These are phyloP conservation scores for Hyperopisus bebe DNA, from an alignment of 2,113 vertebrate genomes.

Conservation along the genomic window DNA sequence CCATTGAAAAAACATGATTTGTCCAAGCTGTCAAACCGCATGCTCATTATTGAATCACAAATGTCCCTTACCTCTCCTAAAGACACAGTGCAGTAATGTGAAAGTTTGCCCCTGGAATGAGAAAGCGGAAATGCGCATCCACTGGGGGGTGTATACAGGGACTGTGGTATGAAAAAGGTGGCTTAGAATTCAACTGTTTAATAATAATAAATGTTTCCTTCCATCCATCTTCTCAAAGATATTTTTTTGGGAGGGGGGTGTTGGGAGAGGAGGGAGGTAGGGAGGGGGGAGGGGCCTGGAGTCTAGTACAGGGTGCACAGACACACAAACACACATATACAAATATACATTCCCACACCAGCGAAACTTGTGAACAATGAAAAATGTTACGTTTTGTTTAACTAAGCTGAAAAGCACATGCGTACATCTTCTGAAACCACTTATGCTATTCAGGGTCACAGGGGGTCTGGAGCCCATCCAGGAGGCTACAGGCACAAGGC, in stretches of 20 bases:
- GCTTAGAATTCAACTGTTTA: not conserved
- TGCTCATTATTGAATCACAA: not conserved
- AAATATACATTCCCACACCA: not conserved
- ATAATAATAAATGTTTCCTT: not conserved
- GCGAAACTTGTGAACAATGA: not conserved
- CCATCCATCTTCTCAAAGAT: not conserved
- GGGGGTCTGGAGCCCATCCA: too few relatives aligned
- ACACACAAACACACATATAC: not conserved
- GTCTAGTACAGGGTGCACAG: not conserved
- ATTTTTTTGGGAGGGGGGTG: not conserved
- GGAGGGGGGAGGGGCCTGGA: not conserved
- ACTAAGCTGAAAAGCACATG: not conserved
- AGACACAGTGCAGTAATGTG: slow-evolving; percentile 73
- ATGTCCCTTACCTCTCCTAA: slow-evolving; percentile 67
- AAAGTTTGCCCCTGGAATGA: slow-evolving; percentile 68
- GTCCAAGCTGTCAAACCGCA: not conserved
- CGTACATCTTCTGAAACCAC: too few relatives aligned
- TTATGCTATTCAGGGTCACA: too few relatives aligned
- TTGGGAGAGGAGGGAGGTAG: not conserved
- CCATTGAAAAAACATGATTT: not conserved
- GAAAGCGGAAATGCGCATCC: slow-evolving; percentile 13
- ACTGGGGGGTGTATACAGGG: not conserved
- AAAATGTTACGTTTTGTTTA: not conserved
- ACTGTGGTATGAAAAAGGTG: not conserved
- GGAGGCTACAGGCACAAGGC: too few relatives aligned